Percentiles rank a stretch among this genome's conserved stretches.
phyloP scores from a whole-genome alignment of 2,888 invertebrate species.

The Notocelia uddmanniana region DNA sequence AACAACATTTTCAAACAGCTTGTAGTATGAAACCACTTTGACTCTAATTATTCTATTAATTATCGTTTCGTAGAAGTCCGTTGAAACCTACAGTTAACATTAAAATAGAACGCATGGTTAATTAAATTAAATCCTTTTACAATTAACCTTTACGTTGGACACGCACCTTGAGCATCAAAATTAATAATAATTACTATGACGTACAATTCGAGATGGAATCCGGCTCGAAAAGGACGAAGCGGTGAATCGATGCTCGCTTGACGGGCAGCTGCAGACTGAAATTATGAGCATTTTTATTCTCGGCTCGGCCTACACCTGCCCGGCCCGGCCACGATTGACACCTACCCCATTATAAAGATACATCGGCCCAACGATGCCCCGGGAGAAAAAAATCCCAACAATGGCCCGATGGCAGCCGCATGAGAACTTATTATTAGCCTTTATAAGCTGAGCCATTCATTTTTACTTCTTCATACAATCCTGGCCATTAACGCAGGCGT shows the following conservation, averaged over 20 bases:
- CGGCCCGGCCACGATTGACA: constrained; percentile 79
- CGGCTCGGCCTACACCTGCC: constrained; percentile 75
- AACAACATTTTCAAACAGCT: constrained; percentile 12
- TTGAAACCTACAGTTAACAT: constrained; percentile 19
- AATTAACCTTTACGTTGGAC: constrained; percentile 40
- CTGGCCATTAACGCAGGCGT: constrained; percentile 83
- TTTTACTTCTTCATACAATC: constrained; percentile 84
- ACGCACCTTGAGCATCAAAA: constrained; percentile 41
- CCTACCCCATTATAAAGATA: constrained; percentile 78
- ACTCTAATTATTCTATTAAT: background rate
- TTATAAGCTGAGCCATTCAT: constrained; percentile 78
- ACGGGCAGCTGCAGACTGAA: constrained; percentile 84
- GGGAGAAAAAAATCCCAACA: constrained; percentile 75
- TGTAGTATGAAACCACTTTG: constrained; percentile 1
- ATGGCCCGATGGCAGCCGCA: constrained; percentile 78
- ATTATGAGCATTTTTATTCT: constrained; percentile 82
- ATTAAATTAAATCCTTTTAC: constrained; percentile 39
- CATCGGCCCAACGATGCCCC: constrained; percentile 65
- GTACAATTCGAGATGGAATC: constrained; percentile 75
- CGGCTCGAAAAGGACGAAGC: constrained; percentile 72
- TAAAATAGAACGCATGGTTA: constrained; percentile 32
- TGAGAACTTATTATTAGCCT: constrained; percentile 84
- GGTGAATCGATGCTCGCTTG: constrained; percentile 75
- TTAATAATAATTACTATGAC: constrained; percentile 57
- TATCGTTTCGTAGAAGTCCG: constrained; percentile 4